Base-by-base conservation (phyloP, 2,113 vertebrate genomes). In the Cryptomyrus ogoouensis region DNA sequence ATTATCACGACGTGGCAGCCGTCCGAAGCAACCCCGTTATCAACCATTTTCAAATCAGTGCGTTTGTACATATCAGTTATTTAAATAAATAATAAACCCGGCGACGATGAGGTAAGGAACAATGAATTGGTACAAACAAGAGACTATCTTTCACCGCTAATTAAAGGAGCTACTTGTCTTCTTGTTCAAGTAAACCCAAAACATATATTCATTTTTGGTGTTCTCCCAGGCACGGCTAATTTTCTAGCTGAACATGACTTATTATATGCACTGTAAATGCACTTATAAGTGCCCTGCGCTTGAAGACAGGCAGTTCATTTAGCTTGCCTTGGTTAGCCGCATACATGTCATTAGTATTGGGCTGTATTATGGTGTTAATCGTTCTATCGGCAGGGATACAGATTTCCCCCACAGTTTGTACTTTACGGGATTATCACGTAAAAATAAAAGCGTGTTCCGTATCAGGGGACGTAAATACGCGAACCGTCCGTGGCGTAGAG, bases 41-140 rank as follows among this genome's bases (percentile, higher is more conserved):
- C 5, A 80, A 39, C 15, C 70, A 39, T 39, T 80, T 42, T 80
- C 39, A 90, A 74, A 84, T 12, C 17, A 56, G 24, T 46, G 42
- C 50, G n/a, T 84, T 70, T 47, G 35, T 58, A 87, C 83, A 47
- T 12, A 86, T 50, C 47, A 47, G 46, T 49, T 42, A 39, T 52
- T n/a, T 89, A 80, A 80, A 13, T 47, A 31, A 50, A 70, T 9
- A 31, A 90, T 52, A 62, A 90, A 74, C 6, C 62, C 83, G 89
- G 83, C 39, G 56, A 56, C 52, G 84, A 70, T 87, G 89, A 90
- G 89, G 89, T 90, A 90, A 90, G 89, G 58, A 62, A 39, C 35
- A 47, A 88, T 49, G 83, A 39, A 35, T 17, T 39, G 31, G 15
- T 39, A 77, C 70, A 77, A 46, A 47, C 83, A 85, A 85, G 83